Evolutionary conservation across 92 coral and sea anemone species (phyloP), one percentile per base, ranked within the genome.

Genomic region (Paragorgia papillata): DNA sequence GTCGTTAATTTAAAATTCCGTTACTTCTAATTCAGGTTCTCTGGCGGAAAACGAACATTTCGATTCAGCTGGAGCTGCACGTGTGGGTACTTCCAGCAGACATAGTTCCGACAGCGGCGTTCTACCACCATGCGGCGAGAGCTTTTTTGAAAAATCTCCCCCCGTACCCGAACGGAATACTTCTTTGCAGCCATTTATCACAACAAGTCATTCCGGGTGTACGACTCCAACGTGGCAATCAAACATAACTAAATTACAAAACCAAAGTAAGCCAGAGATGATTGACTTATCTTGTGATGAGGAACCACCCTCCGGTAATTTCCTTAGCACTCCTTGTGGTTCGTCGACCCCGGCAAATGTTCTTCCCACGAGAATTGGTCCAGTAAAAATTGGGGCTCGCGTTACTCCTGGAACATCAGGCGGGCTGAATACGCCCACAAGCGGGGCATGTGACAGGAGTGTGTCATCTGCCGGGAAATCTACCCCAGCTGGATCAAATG

Each of bases 121-220:
- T 10, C 21, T 70, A 24, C 62, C 77, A 6, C 61, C 39, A 17
- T 70, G 77, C 33, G 77, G 77, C 3, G 77, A 70, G 6, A 70
- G 62, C 49, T 70, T 70, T 37, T 53, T 50, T 20, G 61, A 20
- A 12, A 49, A 51, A 31, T 70, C 77, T 12, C 77, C 77, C 29
- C 62, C 77, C 44, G 62, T 70, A 6, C 53, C 20, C 12, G 57
- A 20, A 2, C 12, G 9, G 20, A 41, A 44, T 37, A 1, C 19
- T 0, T 0, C 27, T 6, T 57, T 7, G 24, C 74, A 67, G 31
- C 35, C 15, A 35, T 5, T 8, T 57, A 15, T 22, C 5, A 46
- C 53, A 2, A 46, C 7, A 7, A n/a, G 34, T 25, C 49, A 39
- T 19, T 30, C 74, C 26, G 51, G 1, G 34, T 19, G 31, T 9